Base-by-base conservation (phyloP, 2,113 vertebrate species). In the Columbina picui region DNA sequence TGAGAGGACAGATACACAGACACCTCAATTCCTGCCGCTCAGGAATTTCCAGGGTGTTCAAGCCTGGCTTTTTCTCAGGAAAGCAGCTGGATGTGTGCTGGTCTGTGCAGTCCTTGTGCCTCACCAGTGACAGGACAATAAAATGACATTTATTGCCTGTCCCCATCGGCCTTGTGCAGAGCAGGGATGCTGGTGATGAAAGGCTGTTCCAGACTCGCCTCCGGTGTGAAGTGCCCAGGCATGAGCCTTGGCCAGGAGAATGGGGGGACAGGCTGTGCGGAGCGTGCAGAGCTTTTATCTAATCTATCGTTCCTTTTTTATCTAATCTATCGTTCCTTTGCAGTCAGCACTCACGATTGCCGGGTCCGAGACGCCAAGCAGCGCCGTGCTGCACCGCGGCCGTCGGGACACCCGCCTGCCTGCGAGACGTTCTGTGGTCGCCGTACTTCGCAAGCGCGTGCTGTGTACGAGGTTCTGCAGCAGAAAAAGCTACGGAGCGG, bases 351-450 rank as follows among this genome's bases (percentile, higher is more conserved):
- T 12, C 27, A 1, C 1, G 18, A 6, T 57, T 23, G 52, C 39
- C 9, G 56, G 60, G 27, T 4, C 12, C 3, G 63, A 14, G n/a
- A 34, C 32, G 30, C 78, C n/a, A 18, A 2, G 82, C 53, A 14
- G 67, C 1, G 38, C 7, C 45, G 23, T 0, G 1, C 22, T 1
- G 0, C 13, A 2, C 70, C 4, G 55, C 3, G 79, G 49, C 36
- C 45, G 43, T 10, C 57, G 12, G 79, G 65, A 85, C 56, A 22
- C 39, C 43, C 38, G 57, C 50, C 15, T 14, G 30, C 68, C 64
- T 16, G 21, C 4, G 38, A 38, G 65, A 14, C 34, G 4, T 26
- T 6, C 60, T 41, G 87, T 81, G 85, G 65, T 32, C 0, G 0
- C 16, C 20, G 22, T 71, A 80, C 93, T 90, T 56, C 16, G 53